phyloP scores from a whole-genome alignment of 2,888 invertebrate species.

The Diplazon laetatorius region DNA sequence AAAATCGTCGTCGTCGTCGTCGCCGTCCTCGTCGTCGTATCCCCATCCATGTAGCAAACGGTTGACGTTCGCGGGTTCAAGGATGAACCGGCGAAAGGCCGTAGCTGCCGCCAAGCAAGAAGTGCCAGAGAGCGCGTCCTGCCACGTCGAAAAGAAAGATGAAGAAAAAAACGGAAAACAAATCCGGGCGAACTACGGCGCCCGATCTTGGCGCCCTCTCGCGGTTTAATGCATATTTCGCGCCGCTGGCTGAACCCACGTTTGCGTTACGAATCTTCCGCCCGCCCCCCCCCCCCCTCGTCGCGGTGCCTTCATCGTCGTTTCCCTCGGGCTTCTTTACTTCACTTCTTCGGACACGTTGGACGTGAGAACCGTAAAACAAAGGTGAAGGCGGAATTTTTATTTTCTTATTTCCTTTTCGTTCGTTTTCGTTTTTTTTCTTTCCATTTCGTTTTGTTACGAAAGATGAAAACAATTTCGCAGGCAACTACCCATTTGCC shows the following conservation, averaged over 20 bases:
- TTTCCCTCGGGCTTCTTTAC: not conserved
- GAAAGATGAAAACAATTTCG: too few relatives aligned
- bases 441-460: too few relatives aligned
- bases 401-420: not conserved
- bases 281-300: too few relatives aligned
- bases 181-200: slow-evolving; percentile 15
- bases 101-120: slow-evolving; percentile 28
- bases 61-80: slow-evolving; percentile 55
- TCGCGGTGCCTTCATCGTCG: not conserved
- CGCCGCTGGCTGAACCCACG: not conserved
- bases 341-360: slow-evolving; percentile 21
- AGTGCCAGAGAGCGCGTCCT: not conserved
- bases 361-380: not conserved
- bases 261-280: not conserved
- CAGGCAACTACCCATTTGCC: not conserved
- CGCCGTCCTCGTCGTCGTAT: too few relatives aligned
- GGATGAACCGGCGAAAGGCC: slow-evolving; percentile 31
- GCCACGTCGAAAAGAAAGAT: slow-evolving; percentile 23
- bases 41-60: slow-evolving; percentile 5
- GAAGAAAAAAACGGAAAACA: slow-evolving; percentile 8
- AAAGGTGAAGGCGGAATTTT: not conserved
- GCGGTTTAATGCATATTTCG: slow-evolving; percentile 47
- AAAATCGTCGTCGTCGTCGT: slow-evolving; percentile 40
- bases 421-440: too few relatives aligned
- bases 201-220: slow-evolving; percentile 29